Evolutionary conservation across 2,888 invertebrate species (phyloP).

Genomic region (Hartigia nigra): DNA sequence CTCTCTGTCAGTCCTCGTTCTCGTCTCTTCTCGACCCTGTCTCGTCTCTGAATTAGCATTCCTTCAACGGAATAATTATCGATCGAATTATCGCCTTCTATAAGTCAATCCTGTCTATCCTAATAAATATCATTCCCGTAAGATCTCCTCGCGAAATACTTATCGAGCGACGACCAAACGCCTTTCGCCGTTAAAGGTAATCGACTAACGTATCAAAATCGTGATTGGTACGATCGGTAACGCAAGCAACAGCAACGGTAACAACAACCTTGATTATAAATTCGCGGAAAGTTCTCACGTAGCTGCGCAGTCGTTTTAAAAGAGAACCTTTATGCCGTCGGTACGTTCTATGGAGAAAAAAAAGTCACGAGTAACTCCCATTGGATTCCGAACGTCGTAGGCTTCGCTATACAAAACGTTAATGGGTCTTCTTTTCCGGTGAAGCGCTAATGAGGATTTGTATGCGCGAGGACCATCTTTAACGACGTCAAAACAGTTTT

Average conservation of each 20-base stretch:
- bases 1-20: background rate
- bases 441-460: conserved; percentile 33
- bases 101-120: background rate
- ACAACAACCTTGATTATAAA: background rate
- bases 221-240: background rate
- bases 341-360: background rate
- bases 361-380: background rate
- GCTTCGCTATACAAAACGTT: background rate
- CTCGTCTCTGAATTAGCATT: background rate
- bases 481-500: background rate
- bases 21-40: background rate
- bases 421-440: conserved; percentile 14
- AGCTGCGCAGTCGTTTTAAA: background rate
- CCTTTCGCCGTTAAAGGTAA: background rate
- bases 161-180: background rate
- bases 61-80: background rate
- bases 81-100: background rate
- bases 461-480: conserved; percentile 12
- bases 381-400: background rate
- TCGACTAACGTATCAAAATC: background rate
- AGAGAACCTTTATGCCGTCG: background rate
- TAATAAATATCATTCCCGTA: background rate
- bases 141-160: background rate
- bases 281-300: background rate
- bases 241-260: background rate